Conservation (phyloP, 2,113 vertebrate species). For the Rhabdomys dilectus region DNA sequence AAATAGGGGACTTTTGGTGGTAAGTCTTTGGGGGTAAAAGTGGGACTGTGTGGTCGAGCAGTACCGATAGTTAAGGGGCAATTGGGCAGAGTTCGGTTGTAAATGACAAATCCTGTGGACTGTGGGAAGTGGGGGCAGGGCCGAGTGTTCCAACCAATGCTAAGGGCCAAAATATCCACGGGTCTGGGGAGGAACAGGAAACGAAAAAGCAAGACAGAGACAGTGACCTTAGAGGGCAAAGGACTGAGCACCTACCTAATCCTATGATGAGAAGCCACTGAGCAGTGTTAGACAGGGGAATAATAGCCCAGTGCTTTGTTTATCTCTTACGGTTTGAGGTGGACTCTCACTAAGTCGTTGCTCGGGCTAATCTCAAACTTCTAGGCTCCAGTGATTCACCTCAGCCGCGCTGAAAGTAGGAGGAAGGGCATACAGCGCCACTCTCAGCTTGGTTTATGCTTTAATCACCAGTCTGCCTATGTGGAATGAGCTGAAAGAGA, state of each 20-base stretch:
- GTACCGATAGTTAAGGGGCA: background rate
- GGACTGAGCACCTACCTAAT: background rate
- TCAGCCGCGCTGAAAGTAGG: background rate
- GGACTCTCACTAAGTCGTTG: background rate
- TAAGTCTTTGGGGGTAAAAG: background rate
- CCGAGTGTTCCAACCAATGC: background rate
- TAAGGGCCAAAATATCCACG: background rate
- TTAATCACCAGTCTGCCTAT: background rate
- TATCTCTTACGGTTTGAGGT: background rate
- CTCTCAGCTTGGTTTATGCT: background rate
- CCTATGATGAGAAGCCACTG: constrained; percentile 13
- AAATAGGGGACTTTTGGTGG: background rate
- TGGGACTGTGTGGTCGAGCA: background rate
- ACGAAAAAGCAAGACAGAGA: background rate
- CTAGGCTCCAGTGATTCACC: background rate
- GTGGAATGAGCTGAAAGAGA: background rate
- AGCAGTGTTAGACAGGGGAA: background rate
- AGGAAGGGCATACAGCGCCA: background rate
- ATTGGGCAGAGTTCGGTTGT: background rate
- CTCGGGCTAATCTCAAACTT: background rate
- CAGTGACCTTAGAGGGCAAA: background rate
- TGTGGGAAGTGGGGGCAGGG: background rate
- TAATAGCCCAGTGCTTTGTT: background rate
- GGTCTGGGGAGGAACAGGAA: background rate
- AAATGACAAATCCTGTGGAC: background rate